A percentile compares a stretch with the other conserved stretches of the same genome.
Conservation (phyloP, 2,113 vertebrate genomes). For the Pachypanchax playfairii region DNA sequence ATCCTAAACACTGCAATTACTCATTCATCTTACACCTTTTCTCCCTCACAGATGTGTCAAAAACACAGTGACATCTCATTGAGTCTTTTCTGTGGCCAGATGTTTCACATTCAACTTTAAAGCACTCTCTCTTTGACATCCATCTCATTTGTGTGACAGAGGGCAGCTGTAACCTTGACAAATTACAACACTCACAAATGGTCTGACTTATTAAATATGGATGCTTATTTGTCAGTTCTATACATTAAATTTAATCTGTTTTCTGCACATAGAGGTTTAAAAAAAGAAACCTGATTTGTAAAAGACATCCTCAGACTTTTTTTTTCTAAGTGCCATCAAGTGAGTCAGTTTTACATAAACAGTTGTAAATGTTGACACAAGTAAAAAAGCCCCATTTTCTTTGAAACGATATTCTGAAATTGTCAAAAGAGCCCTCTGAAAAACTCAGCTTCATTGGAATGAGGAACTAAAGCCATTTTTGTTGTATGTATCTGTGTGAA, state of each 20-base stretch:
- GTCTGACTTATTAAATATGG: conserved; percentile 1
- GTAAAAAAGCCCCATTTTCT: too few species aligned
- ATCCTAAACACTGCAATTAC: conserved; percentile 25
- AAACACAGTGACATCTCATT: neutral
- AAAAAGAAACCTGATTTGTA: neutral
- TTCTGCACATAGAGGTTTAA: neutral
- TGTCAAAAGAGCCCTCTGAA: too few species aligned
- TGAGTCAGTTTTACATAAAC: too few species aligned
- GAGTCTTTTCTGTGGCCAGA: conserved; percentile 16
- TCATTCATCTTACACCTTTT: conserved; percentile 9
- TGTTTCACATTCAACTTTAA: conserved; percentile 42
- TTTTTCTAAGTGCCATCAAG: too few species aligned
- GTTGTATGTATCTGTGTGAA: too few species aligned
- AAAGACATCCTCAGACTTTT: too few species aligned
- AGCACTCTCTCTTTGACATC: conserved; percentile 10
- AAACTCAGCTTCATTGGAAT: too few species aligned
- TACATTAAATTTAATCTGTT: neutral
- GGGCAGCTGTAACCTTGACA: conserved; percentile 41
- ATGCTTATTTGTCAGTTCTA: neutral
- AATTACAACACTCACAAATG: neutral
- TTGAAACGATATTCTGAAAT: too few species aligned
- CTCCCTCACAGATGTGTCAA: conserved; percentile 23
- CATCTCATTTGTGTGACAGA: conserved; percentile 53
- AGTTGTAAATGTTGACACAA: too few species aligned
- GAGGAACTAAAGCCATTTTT: too few species aligned